A percentile compares a stretch with the other conserved stretches of the same genome.
Evolutionary conservation across 2,888 invertebrate genomes (phyloP).

Genomic region (Philaethria dido): DNA sequence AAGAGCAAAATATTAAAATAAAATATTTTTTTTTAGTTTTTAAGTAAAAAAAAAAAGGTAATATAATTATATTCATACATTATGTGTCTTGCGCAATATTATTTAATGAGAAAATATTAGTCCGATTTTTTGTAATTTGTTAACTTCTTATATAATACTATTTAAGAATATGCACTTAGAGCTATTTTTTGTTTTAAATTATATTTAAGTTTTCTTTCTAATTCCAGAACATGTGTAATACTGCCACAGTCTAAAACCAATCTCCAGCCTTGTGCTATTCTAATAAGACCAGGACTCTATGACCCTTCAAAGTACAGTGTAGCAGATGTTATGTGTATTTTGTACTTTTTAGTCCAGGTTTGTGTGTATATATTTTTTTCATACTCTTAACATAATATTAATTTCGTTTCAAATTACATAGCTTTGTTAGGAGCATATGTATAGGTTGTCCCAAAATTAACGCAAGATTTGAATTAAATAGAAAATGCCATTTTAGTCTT

Average conservation of each 20-base stretch:
- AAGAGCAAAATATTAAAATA: neutral
- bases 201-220: neutral
- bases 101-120: too few relatives aligned
- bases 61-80: too few relatives aligned
- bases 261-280: slow-evolving; percentile 78
- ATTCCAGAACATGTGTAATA: slow-evolving; percentile 65
- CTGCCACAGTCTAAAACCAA: slow-evolving; percentile 64
- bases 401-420: too few relatives aligned
- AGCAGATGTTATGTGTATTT: slow-evolving; percentile 80
- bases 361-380: slow-evolving; percentile 23
- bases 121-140: neutral
- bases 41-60: neutral
- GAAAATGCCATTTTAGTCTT: too few relatives aligned
- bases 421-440: too few relatives aligned
- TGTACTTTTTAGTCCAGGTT: slow-evolving; percentile 77
- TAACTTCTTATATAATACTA: too few relatives aligned
- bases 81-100: too few relatives aligned
- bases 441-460: too few relatives aligned
- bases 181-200: too few relatives aligned
- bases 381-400: too few relatives aligned
- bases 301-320: slow-evolving; percentile 78
- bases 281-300: slow-evolving; percentile 82
- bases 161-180: too few relatives aligned
- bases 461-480: too few relatives aligned
- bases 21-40: neutral